Evolutionary conservation across 2,888 invertebrate species (phyloP).

Genomic region (Homarus gammarus): DNA sequence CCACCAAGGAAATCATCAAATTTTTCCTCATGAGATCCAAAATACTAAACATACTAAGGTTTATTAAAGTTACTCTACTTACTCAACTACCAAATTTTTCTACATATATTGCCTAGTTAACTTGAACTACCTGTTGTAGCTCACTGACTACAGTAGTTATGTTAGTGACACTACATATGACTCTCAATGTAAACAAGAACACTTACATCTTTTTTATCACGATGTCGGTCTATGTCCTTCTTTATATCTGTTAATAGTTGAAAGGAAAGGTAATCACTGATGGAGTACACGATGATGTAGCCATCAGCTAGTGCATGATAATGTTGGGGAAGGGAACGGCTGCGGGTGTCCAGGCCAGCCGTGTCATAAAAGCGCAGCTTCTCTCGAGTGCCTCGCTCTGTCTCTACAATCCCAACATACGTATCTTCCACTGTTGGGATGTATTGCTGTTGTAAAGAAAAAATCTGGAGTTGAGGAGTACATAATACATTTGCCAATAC

Average conservation of each 20-base stretch:
- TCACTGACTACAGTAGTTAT: too few relatives aligned
- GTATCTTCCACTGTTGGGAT: slow-evolving; percentile 98
- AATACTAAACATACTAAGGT: too few relatives aligned
- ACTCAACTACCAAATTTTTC: too few relatives aligned
- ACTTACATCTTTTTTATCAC: slow-evolving; percentile 93
- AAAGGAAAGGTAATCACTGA: slow-evolving; percentile 91
- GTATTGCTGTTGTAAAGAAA: slow-evolving; percentile 82
- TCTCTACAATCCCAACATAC: slow-evolving; percentile 95
- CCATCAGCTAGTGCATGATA: slow-evolving; percentile 94
- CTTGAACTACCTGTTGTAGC: too few relatives aligned
- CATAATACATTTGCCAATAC: too few relatives aligned
- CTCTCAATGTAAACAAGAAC: too few relatives aligned
- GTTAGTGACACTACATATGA: too few relatives aligned
- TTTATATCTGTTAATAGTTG: slow-evolving; percentile 94
- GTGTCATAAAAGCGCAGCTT: slow-evolving; percentile 96
- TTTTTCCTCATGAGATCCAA: too few relatives aligned
- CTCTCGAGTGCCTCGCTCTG: slow-evolving; percentile 93
- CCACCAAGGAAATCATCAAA: too few relatives aligned
- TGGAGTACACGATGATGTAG: slow-evolving; percentile 94
- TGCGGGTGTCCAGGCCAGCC: slow-evolving; percentile 86
- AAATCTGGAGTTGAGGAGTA: too few relatives aligned
- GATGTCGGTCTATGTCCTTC: slow-evolving; percentile 95
- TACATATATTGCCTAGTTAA: too few relatives aligned
- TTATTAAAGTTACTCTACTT: too few relatives aligned
- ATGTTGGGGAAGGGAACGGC: slow-evolving; percentile 87